Conservation (phyloP, 2,113 vertebrate genomes). For the Salminus brasiliensis region DNA sequence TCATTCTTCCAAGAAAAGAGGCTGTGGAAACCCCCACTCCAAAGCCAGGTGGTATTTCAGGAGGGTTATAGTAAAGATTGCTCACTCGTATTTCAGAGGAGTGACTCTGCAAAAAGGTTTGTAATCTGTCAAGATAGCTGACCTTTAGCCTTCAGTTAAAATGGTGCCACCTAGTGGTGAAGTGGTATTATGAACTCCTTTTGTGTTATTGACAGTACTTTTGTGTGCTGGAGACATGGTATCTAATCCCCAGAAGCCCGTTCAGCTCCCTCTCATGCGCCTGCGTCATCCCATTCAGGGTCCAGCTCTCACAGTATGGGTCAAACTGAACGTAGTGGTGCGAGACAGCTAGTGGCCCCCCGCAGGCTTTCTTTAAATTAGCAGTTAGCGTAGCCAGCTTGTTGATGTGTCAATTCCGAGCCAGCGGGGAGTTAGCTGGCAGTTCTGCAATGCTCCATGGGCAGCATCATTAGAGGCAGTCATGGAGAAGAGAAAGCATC, state of each 20-base stretch:
- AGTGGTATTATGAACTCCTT: too few relatives aligned
- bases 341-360: neutral
- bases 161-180: too few relatives aligned
- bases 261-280: neutral
- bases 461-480: constrained; percentile 11
- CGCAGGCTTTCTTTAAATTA: constrained; percentile 30
- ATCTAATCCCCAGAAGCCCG: neutral
- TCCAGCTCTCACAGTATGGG: neutral
- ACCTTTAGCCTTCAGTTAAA: neutral
- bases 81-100: neutral
- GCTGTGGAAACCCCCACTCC: constrained; percentile 2
- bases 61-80: neutral
- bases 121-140: too few relatives aligned
- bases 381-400: constrained; percentile 18
- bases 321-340: neutral
- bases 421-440: constrained; percentile 13
- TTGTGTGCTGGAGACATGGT: neutral
- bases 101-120: neutral
- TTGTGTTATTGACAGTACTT: neutral
- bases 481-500: constrained; percentile 22
- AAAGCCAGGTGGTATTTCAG: neutral
- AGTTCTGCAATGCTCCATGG: constrained; percentile 11
- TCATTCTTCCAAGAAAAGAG: constrained; percentile 11
- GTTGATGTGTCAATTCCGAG: constrained; percentile 1
- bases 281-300: neutral